Evolutionary conservation across 2,113 vertebrate species (phyloP).

Genomic region (Psettodes erumei): DNA sequence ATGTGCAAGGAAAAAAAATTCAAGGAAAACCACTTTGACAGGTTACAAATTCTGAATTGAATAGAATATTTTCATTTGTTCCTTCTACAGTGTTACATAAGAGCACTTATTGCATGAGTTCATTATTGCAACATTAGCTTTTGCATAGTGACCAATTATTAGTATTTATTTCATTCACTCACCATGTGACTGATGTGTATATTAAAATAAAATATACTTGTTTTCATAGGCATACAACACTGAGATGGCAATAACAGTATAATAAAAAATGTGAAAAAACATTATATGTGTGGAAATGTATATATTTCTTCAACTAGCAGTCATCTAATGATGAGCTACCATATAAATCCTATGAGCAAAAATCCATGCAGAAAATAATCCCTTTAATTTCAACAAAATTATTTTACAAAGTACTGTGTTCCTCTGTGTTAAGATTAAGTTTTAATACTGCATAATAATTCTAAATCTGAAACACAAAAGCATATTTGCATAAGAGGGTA

Average conservation of each 20-base stretch:
- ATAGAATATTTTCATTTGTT: conserved; percentile 34
- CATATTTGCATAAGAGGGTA: background rate
- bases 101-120: background rate
- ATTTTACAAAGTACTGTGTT: background rate
- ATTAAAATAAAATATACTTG: conserved; percentile 34
- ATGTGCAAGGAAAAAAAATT: conserved; percentile 41
- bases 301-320: background rate
- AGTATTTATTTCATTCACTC: conserved; percentile 26
- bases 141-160: conserved; percentile 6
- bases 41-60: conserved; percentile 39
- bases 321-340: background rate
- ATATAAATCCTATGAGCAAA: background rate
- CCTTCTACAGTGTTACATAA: conserved; percentile 29
- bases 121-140: conserved; percentile 26
- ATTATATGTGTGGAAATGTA: background rate
- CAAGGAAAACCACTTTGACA: conserved; percentile 27
- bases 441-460: background rate
- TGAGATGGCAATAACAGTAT: background rate
- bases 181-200: conserved; percentile 43
- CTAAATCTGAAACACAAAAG: background rate
- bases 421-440: background rate
- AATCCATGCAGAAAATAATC: background rate
- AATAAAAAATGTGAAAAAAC: background rate
- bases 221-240: conserved; percentile 25
- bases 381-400: background rate